Percentiles rank a stretch among this genome's conserved stretches.
Conservation (phyloP, 2,113 vertebrate species). For the Kobus ellipsiprymnus region DNA sequence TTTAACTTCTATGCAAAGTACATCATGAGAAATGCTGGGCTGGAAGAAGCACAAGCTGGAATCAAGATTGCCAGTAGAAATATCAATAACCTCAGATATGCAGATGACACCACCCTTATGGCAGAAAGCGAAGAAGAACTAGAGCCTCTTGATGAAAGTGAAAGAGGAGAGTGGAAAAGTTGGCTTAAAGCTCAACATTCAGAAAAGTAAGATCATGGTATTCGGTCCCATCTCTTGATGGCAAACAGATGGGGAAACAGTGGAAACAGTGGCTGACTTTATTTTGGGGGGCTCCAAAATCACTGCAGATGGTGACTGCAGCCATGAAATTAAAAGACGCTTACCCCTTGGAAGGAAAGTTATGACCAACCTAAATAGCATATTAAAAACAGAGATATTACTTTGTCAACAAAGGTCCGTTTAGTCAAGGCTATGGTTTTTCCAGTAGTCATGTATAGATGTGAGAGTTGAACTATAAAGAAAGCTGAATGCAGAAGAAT, state of each 20-base stretch:
- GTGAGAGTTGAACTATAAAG: background rate
- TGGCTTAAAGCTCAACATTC: background rate
- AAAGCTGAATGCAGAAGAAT: accelerated
- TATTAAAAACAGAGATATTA: background rate
- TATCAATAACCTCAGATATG: background rate
- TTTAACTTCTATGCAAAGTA: background rate
- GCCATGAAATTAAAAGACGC: background rate
- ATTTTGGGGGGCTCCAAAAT: background rate
- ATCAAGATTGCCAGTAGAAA: accelerated
- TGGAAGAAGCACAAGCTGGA: background rate
- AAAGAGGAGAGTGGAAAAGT: background rate
- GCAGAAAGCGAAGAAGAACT: background rate
- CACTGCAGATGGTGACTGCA: background rate
- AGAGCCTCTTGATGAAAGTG: background rate
- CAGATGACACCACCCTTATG: background rate
- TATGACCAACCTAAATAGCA: background rate
- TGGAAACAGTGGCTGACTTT: background rate
- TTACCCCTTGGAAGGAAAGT: background rate
- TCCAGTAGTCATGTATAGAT: background rate
- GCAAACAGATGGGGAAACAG: background rate
- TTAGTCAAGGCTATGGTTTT: background rate
- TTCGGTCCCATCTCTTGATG: background rate
- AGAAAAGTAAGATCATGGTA: background rate
- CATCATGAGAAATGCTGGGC: background rate
- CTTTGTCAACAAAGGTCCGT: background rate